These are phyloP conservation scores for Podargus strigoides DNA, from an alignment of 2,797 vertebrate species.

Conservation along the genomic window DNA sequence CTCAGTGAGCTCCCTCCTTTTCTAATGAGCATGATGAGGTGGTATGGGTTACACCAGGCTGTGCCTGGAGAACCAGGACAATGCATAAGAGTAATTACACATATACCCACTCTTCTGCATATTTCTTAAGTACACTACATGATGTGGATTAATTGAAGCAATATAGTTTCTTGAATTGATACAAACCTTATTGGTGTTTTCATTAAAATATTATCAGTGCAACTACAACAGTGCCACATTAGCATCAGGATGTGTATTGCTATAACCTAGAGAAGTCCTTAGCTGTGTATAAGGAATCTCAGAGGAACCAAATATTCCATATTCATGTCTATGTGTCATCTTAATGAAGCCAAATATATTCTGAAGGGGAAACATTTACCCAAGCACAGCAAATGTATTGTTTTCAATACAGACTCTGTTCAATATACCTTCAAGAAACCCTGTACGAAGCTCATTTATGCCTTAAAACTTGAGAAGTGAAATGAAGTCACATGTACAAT, in stretches of 20 bases:
- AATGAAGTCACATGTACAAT: not conserved
- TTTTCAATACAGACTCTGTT: not conserved
- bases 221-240: not conserved
- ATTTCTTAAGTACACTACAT: not conserved
- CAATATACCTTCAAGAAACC: not conserved
- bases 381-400: not conserved
- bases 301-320: not conserved
- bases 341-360: constrained; percentile 25
- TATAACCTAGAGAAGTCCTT: constrained; percentile 5
- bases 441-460: not conserved
- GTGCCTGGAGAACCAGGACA: too few species aligned
- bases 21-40: too few species aligned
- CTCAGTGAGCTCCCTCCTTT: too few species aligned
- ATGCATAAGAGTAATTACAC: not conserved
- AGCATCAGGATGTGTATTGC: not conserved
- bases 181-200: not conserved
- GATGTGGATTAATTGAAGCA: not conserved
- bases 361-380: not conserved
- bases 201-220: not conserved
- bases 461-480: not conserved
- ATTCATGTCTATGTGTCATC: not conserved
- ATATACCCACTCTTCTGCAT: not conserved
- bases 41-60: too few species aligned
- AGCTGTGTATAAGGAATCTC: not conserved
- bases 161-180: not conserved